Evolutionary conservation across 2,888 invertebrate species (phyloP), one percentile per base, ranked within the genome.

Genomic region (Tetramorium bicarinatum): DNA sequence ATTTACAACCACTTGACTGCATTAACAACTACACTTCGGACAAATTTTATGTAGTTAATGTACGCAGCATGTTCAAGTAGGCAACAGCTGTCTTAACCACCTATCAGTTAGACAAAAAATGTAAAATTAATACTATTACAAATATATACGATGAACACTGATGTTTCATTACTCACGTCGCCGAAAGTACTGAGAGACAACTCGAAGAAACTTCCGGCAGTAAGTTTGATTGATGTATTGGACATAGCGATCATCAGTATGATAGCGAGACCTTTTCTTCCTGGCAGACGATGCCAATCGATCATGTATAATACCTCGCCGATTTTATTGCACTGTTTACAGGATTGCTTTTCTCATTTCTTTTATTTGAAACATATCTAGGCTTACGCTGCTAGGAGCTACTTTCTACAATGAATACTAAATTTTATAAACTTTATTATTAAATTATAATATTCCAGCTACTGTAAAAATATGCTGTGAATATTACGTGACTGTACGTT

Each of bases 151-250:
- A 21, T 15, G 25, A n/a, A n/a, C n/a, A n/a, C n/a, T 62, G 25
- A 76, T 2, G 41, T 29, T 13, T 3, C 4, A 2, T 38, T 84
- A 85, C 89, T 85, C 34, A 89, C 89, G 13, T 88, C 83, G 9
- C 86, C 86, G 77, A 93, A 93, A 67, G 89, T 91, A 47, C 59
- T 84, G 8, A 93, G 61, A 2, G 93, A 92, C 8, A 93, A 62
- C 38, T 91, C 88, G 4, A 92, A 85, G 74, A 93, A 83, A 84
- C 92, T 93, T 64, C 92, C 93, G 8, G 93, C 93, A 0, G 92
- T 93, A 29, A 93, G 88, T 79, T 89, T 91, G 2, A 86, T 85
- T 0, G 92, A 91, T 9, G 86, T 84, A 83, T 91, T 93, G 0
- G 92, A 86, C 83, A 91, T 90, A 0, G 88, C 69, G 3, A 93